Base-by-base conservation (phyloP, 2,797 vertebrate species). In the Scolopax rusticola region DNA sequence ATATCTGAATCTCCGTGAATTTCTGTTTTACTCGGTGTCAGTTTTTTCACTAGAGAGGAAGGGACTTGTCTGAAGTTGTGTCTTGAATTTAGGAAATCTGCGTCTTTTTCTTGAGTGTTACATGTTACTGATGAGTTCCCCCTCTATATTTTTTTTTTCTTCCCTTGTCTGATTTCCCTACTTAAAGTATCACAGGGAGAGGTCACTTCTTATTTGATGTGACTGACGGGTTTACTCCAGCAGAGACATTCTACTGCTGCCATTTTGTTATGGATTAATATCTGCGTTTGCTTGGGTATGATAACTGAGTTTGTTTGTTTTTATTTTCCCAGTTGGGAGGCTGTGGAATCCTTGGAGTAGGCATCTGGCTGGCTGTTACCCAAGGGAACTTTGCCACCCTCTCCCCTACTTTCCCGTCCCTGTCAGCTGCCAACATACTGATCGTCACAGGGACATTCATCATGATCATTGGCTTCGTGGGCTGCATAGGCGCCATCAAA, bases 311-410 rank as follows among this genome's bases (percentile, higher is more conserved):
- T 36, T 80, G 20, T 90, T 86, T 91, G 28, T 86, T 19, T 84
- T 69, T 97, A 2, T 87, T 88, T 89, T 94, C 38, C 69, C 97
- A 99, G 99, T 94, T 99, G 97, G 99, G 99, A 78, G 99, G 99
- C 97, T 99, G 99, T 96, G 99, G 99, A 76, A 99, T 99, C 87
- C 98, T 99, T 33, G 99, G 99, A 14, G 99, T 99, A 6, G 99
- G 99, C 81, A 99, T 99, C 96, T 99, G 99, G 99, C 98, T 99
- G 97, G 99, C 99, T 2, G 99, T 99, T 97, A 99, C 99, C 53
- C 99, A 99, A 97, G 99, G 99, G 33, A 99, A 99, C 98, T 99
- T 99, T 56, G 99, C 99, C 95, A 99, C 99, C 8, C 98, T 99
- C 47, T 99, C 99, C 18, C 98, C 99, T 28, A 99, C 99, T 86